Percentiles rank a stretch among this genome's conserved stretches.
Evolutionary conservation across 2,888 invertebrate genomes (phyloP).

Genomic region (Synanthedon tipuliformis): DNA sequence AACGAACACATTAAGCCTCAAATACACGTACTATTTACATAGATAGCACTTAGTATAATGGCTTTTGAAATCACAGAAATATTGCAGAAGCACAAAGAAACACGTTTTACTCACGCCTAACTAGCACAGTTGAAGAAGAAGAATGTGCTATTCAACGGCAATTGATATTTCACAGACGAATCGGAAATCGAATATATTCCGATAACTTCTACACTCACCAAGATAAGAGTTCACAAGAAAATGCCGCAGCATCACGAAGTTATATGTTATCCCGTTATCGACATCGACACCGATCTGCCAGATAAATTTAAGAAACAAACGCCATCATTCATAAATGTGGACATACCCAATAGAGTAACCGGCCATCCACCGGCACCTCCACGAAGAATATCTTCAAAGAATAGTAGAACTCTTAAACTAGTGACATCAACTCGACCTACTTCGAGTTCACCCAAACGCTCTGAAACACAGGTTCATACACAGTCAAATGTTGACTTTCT

Average conservation of each 20-base stretch:
- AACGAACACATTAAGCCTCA: conserved; percentile 33
- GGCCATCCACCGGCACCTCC: conserved; percentile 78
- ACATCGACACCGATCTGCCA: conserved; percentile 32
- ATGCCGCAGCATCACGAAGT: conserved; percentile 65
- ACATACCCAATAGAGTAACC: conserved; percentile 27
- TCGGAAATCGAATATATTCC: conserved; percentile 85
- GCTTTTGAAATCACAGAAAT: conserved; percentile 39
- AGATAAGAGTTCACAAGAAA: conserved; percentile 81
- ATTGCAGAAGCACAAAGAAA: conserved; percentile 41
- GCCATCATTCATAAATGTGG: conserved; percentile 64
- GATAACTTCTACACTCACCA: conserved; percentile 82
- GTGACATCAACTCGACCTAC: conserved; percentile 67
- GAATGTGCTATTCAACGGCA: conserved; percentile 29
- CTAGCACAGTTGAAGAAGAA: conserved; percentile 21
- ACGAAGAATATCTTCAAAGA: conserved; percentile 79
- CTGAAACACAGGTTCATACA: conserved; percentile 28
- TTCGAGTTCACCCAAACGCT: conserved; percentile 37
- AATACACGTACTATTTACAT: conserved; percentile 19
- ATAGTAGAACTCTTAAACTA: conserved; percentile 76
- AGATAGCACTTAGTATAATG: conserved; percentile 25
- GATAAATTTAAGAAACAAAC: conserved; percentile 70
- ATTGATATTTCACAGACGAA: conserved; percentile 76
- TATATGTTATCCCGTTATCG: conserved; percentile 71
- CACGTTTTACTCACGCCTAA: conserved; percentile 56
- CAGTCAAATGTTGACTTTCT: conserved; percentile 72